phyloP scores from a whole-genome alignment of 92 coral and sea anemone species.

The Chrysogorgia sp. region DNA sequence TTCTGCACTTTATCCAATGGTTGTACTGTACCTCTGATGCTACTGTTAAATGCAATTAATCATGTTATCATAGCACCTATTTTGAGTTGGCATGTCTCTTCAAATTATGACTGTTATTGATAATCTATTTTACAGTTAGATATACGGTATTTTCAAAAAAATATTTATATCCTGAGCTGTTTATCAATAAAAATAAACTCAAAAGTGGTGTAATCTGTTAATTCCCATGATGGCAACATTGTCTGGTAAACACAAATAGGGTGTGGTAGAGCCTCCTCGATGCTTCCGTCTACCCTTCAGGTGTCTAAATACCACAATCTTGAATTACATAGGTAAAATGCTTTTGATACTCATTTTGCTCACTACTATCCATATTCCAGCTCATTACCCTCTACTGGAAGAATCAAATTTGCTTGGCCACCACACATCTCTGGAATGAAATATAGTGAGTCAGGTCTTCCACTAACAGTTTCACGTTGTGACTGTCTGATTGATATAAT shows the following conservation, averaged over 20 bases:
- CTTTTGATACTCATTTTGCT: conserved; percentile 54
- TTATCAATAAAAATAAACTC: no score
- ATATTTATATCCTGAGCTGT: no score
- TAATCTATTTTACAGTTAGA: no score
- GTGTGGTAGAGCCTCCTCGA: conserved; percentile 52
- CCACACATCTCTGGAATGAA: conserved; percentile 67
- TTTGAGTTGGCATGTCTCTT: no score
- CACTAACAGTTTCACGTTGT: conserved; percentile 63
- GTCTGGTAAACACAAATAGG: no score
- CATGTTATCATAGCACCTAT: no score
- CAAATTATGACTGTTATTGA: no score
- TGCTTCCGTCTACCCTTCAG: conserved; percentile 53
- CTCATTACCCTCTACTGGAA: conserved; percentile 58
- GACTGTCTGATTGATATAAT: conserved; percentile 63
- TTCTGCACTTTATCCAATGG: no score
- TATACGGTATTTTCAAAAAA: no score
- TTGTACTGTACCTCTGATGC: no score
- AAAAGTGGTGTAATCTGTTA: no score
- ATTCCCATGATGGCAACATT: conserved; percentile 1
- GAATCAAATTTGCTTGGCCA: conserved; percentile 54
- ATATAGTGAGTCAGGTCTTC: conserved; percentile 72
- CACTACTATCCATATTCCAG: conserved; percentile 47
- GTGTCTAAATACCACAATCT: conserved; percentile 45
- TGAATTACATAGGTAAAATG: conserved; percentile 54
- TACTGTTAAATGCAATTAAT: no score